Percentiles rank a stretch among this genome's conserved stretches.
These are phyloP conservation scores for Polypterus bichir DNA, from an alignment of 2,113 vertebrate species.

Conservation along the genomic window DNA sequence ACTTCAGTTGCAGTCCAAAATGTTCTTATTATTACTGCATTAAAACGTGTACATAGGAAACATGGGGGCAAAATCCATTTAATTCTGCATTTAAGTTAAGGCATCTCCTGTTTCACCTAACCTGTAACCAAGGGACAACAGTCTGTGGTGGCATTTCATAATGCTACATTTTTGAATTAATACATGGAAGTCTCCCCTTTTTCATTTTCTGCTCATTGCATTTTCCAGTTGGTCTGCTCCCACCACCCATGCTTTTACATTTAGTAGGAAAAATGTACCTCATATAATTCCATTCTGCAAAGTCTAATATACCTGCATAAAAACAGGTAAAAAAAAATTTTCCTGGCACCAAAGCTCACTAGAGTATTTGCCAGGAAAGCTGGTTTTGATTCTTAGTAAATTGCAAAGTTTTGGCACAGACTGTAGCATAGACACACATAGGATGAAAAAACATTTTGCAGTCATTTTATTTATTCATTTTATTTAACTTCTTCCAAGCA, in stretches of 20 bases:
- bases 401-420: slow-evolving; percentile 37
- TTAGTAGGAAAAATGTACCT: slow-evolving; percentile 37
- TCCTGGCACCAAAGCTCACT: slow-evolving; percentile 33
- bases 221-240: slow-evolving; percentile 34
- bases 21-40: too few species aligned
- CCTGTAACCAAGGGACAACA: too few species aligned
- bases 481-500: too few species aligned
- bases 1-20: too few species aligned
- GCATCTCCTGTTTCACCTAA: too few species aligned
- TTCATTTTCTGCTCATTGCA: slow-evolving; percentile 22
- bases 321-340: slow-evolving; percentile 44
- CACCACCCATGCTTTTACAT: slow-evolving; percentile 35
- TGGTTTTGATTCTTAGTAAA: slow-evolving; percentile 48
- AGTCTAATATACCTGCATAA: slow-evolving; percentile 38
- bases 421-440: slow-evolving; percentile 35
- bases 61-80: too few species aligned
- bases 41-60: too few species aligned
- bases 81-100: too few species aligned
- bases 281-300: slow-evolving; percentile 44
- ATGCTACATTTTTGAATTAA: too few species aligned
- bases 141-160: too few species aligned
- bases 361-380: slow-evolving; percentile 40
- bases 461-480: too few species aligned
- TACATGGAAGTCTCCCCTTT: slow-evolving; percentile 14
- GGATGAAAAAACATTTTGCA: not conserved